Evolutionary conservation across 30 jellyfish, hydroid and myxozoan species (phyloP), one percentile per base, ranked within the genome.

Genomic region (Catostylus mosaicus): DNA sequence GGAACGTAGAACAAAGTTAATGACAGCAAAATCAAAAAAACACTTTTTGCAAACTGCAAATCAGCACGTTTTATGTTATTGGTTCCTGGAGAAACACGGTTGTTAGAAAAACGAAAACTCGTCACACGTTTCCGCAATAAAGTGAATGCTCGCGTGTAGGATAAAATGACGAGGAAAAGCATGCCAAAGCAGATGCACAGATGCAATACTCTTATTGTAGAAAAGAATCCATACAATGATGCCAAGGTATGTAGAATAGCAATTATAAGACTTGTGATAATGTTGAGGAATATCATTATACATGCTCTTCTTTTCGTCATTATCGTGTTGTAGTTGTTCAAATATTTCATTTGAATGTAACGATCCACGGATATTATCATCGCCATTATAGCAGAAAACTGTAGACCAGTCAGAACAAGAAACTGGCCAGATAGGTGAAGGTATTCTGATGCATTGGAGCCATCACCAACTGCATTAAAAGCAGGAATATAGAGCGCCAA

Each of bases 251-350:
- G 61, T 27, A 68, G 3, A 16, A 38, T 4, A 0, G 37, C 80
- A n/a, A 43, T 10, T 18, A 37, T 14, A 3, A 19, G 11, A 48
- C 65, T 68, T 16, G 32, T 2, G 37, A 23, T 4, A 6, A 68
- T 36, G 38, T 36, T 68, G 34, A 16, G 29, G 1, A 68, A 24
- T 4, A 68, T 68, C 37, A 36, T 6, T 35, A 23, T 33, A 1
- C 19, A 3, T 0, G 64, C 59, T 36, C 64, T 68, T 37, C 22
- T 34, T 23, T n/a, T 68, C 16, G 80, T 68, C 80, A 68, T 68
- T 19, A 6, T 26, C n/a, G 32, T 3, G 37, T 68, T 68, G 80
- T 68, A 68, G 14, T 34, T 10, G 22, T 20, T 30, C 3, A 30
- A 19, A 19, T 31, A 43, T 26, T 26, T 52, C 67, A 52, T 52